Base-by-base conservation (phyloP, 2,113 vertebrate species). In the Perccottus glenii region DNA sequence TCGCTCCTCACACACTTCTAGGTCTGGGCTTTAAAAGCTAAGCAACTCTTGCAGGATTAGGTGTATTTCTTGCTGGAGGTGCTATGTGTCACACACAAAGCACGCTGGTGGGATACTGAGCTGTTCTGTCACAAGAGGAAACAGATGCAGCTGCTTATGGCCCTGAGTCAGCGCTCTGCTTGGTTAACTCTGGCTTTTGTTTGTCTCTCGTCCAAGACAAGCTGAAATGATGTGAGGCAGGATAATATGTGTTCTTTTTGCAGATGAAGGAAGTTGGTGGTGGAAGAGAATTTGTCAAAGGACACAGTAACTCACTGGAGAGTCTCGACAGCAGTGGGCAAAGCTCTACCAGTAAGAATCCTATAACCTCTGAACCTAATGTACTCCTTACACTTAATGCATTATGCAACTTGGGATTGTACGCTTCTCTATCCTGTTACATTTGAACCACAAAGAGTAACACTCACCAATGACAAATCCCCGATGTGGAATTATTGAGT, bases 261-360 rank as follows among this genome's bases (percentile, higher is more conserved):
- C 86, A 70, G 64, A 93, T 92, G 60, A 89, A 80, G 53, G 67
- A 90, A 52, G 80, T 83, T 64, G 56, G 83, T 46, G 75, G 77
- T 27, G 88, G 82, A 36, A 53, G n/a, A 36, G 73, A 73, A 14
- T 73, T 88, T 9, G 88, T 91, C 52, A 93, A 92, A 78, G 67
- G 55, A 46, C 88, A 85, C 49, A 80, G 92, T 32, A 94, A 94
- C 78, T 98, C 95, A 33, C 77, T 95, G 88, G 95, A 97, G 77
- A 97, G 95, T 77, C 92, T 98, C 51, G 95, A 94, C 45, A 97
- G 96, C 70, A 95, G 95, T 53, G 92, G 94, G 47, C 93, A 91
- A 72, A 97, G 96, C 81, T 95, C 95, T 70, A 96, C 96, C 73
- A 96, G 96, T 99, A 94, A 98, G 95, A 85, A 69, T 51, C 36